These are phyloP conservation scores for Spinibarbus caldwelli DNA, from an alignment of 2,797 vertebrate species.

Conservation along the genomic window DNA sequence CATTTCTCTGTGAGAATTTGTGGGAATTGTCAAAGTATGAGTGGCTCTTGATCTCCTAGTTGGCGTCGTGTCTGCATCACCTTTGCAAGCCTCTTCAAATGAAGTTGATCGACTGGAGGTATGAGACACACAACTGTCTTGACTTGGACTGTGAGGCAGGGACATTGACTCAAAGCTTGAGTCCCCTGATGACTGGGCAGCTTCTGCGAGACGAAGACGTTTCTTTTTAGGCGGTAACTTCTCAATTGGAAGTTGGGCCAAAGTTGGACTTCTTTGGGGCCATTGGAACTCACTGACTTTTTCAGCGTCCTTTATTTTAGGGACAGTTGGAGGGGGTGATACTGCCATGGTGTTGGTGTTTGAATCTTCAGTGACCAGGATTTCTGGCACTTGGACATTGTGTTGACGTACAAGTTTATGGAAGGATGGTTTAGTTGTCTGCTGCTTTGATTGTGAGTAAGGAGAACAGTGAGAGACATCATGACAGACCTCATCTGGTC, in stretches of 20 bases:
- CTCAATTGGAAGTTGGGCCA: slow-evolving; percentile 94
- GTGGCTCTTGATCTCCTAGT: slow-evolving; percentile 78
- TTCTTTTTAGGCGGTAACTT: slow-evolving; percentile 98
- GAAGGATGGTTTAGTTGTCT: slow-evolving; percentile 66
- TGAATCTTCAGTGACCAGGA: slow-evolving; percentile 90
- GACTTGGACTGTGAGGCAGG: slow-evolving; percentile 87
- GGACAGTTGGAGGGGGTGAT: slow-evolving; percentile 58
- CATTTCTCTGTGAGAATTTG: slow-evolving; percentile 88
- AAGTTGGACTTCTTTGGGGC: slow-evolving; percentile 93
- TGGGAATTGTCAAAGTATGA: slow-evolving; percentile 88
- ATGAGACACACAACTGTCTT: slow-evolving; percentile 87
- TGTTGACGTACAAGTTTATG: slow-evolving; percentile 85
- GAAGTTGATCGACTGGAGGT: slow-evolving; percentile 86
- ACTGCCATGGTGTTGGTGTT: slow-evolving; percentile 77
- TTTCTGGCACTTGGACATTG: slow-evolving; percentile 93
- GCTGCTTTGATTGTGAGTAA: slow-evolving; percentile 68
- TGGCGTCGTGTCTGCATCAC: slow-evolving; percentile 70
- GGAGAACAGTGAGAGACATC: slow-evolving; percentile 65
- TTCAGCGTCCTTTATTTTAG: slow-evolving; percentile 78
- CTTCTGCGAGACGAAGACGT: slow-evolving; percentile 90
- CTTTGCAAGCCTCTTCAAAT: slow-evolving; percentile 83
- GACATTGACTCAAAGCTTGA: slow-evolving; percentile 93
- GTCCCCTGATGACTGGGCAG: slow-evolving; percentile 92
- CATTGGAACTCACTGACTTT: slow-evolving; percentile 93
- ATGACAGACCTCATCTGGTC: slow-evolving; percentile 76